phyloP scores from a whole-genome alignment of 1,140 invertebrate genomes.

The Hyposmocoma kahamanoa region DNA sequence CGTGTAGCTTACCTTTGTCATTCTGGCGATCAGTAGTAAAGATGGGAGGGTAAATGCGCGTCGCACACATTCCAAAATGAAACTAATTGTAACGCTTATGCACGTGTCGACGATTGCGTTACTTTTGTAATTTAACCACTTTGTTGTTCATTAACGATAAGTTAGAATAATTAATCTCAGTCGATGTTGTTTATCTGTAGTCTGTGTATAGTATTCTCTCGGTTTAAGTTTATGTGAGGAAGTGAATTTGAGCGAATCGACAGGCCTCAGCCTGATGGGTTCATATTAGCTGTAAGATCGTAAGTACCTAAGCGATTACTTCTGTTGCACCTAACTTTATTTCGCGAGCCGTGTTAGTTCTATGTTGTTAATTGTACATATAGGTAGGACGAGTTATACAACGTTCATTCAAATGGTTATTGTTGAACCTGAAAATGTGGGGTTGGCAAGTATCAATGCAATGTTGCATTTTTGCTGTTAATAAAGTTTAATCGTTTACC shows the following conservation, averaged over 20 bases:
- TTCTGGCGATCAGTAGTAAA: no score
- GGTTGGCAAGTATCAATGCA: constrained; percentile 56
- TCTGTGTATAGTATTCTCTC: constrained; percentile 69
- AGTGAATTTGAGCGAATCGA: constrained; percentile 66
- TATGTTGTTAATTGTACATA: constrained; percentile 66
- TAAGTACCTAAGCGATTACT: constrained; percentile 63
- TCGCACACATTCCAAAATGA: constrained; percentile 70
- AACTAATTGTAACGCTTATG: constrained; percentile 47
- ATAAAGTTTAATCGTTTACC: constrained; percentile 36
- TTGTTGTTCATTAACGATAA: constrained; percentile 72
- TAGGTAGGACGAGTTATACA: constrained; percentile 61
- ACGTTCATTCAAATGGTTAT: constrained; percentile 54
- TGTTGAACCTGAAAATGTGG: constrained; percentile 50
- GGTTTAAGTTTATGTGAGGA: constrained; percentile 63
- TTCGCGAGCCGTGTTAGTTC: constrained; percentile 61
- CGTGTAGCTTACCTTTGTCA: no score
- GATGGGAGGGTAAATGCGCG: constrained; percentile 31
- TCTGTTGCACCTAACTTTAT: constrained; percentile 66
- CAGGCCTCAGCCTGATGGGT: constrained; percentile 48
- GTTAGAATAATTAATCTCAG: constrained; percentile 69
- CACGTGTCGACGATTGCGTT: constrained; percentile 46
- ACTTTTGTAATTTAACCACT: constrained; percentile 69
- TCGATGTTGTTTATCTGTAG: constrained; percentile 68
- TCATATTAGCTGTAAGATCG: constrained; percentile 58
- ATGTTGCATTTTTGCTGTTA: constrained; percentile 49